A percentile compares a stretch with the other conserved stretches of the same genome.
Conservation (phyloP, 2,888 invertebrate species). For the Brachylomia viminalis region DNA sequence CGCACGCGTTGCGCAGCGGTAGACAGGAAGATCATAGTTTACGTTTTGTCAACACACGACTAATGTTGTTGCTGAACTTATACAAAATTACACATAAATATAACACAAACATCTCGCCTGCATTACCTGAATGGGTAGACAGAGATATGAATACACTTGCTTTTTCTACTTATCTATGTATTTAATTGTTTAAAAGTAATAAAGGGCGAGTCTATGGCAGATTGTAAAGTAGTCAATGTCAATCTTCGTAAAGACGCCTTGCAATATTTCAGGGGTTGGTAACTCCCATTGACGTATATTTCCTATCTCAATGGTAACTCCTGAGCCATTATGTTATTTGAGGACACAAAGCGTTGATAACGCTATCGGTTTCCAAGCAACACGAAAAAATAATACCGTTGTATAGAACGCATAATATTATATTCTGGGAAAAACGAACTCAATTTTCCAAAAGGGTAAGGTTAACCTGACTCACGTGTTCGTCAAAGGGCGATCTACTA, state of each 20-base stretch:
- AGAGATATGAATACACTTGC: neutral
- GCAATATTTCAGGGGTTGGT: neutral
- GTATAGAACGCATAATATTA: constrained; percentile 9
- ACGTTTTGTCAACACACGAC: constrained; percentile 15
- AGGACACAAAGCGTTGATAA: constrained; percentile 45
- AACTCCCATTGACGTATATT: too few species aligned
- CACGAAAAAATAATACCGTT: constrained; percentile 12
- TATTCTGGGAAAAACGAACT: constrained; percentile 19
- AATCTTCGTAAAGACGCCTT: neutral
- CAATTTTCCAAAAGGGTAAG: constrained; percentile 24
- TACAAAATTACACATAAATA: neutral
- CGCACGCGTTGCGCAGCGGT: constrained; percentile 24
- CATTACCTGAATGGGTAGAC: neutral
- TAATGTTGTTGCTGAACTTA: constrained; percentile 1
- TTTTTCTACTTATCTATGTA: neutral
- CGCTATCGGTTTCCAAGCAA: constrained; percentile 50
- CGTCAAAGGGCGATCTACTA: constrained; percentile 1
- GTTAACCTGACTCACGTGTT: constrained; percentile 24
- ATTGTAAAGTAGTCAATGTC: neutral
- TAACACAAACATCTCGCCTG: neutral
- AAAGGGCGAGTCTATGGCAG: neutral
- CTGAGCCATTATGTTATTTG: constrained; percentile 16
- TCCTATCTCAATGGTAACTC: too few species aligned
- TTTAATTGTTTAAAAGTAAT: neutral
- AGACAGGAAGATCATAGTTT: neutral